Conservation (phyloP, 2,888 invertebrate species). For the Xestia c-nigrum region DNA sequence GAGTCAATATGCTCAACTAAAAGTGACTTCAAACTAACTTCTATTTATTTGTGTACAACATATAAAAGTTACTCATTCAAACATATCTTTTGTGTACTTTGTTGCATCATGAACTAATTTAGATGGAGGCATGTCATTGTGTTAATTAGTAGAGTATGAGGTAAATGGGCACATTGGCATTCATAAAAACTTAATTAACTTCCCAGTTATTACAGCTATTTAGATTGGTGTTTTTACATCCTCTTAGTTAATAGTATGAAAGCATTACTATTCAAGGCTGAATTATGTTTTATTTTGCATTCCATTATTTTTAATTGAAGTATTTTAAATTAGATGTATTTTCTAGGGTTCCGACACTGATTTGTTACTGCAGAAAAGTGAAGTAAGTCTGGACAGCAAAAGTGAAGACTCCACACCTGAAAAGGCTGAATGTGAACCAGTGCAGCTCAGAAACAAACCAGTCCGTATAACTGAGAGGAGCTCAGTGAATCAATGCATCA, state of each 20-base stretch:
- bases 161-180: constrained; percentile 69
- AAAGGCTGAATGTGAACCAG: constrained; percentile 81
- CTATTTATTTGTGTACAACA: neutral
- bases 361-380: constrained; percentile 85
- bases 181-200: constrained; percentile 67
- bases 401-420: constrained; percentile 82
- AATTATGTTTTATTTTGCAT: constrained; percentile 46
- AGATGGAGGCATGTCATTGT: constrained; percentile 47
- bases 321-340: constrained; percentile 25
- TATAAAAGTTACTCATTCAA: constrained; percentile 32
- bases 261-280: constrained; percentile 67
- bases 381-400: constrained; percentile 78
- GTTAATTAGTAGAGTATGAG: constrained; percentile 63
- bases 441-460: constrained; percentile 84
- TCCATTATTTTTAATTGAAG: constrained; percentile 18
- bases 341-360: constrained; percentile 83
- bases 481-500: constrained; percentile 93
- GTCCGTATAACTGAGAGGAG: constrained; percentile 83
- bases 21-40: constrained; percentile 16
- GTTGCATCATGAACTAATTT: constrained; percentile 56
- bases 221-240: constrained; percentile 62
- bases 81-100: constrained; percentile 34
- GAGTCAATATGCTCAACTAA: constrained; percentile 19
- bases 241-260: constrained; percentile 66
- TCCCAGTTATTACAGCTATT: constrained; percentile 65